Conservation (phyloP, 2,113 vertebrate species). For the Ellobius talpinus region DNA sequence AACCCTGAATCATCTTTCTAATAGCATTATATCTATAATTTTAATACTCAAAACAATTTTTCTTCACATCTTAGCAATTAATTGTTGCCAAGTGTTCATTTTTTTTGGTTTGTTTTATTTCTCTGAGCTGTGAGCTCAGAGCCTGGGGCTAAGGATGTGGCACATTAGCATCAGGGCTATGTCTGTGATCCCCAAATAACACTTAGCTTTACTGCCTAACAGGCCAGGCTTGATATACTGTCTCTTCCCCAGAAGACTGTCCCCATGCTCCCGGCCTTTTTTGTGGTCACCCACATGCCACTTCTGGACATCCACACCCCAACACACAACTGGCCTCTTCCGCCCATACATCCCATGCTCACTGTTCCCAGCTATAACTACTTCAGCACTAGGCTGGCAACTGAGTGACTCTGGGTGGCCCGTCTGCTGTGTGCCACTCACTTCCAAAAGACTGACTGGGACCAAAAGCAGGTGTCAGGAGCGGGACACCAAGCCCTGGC, state of each 20-base stretch:
- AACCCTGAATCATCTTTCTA: slow-evolving; percentile 75
- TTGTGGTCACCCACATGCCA: not conserved
- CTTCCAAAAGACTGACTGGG: not conserved
- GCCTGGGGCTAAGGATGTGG: not conserved
- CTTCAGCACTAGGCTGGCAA: not conserved
- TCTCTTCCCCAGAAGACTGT: not conserved
- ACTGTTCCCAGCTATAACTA: not conserved
- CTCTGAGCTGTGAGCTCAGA: slow-evolving; percentile 40
- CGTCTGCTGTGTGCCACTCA: not conserved
- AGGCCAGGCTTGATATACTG: accelerated
- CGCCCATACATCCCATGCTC: accelerated
- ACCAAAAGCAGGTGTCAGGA: no score
- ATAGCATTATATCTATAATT: slow-evolving; percentile 68
- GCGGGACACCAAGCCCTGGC: not conserved
- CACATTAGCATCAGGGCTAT: not conserved
- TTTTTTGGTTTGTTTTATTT: not conserved
- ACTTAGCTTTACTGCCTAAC: not conserved
- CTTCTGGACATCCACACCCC: not conserved
- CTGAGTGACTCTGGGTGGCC: no score
- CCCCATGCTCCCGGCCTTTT: not conserved
- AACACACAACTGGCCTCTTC: not conserved
- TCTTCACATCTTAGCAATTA: slow-evolving; percentile 65
- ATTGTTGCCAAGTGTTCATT: not conserved
- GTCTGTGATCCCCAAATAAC: not conserved
- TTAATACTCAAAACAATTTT: slow-evolving; percentile 74